Percentiles rank a stretch among this genome's conserved stretches.
phyloP scores from a whole-genome alignment of 64 coral and sea anemone genomes.

The Montipora capricornis region DNA sequence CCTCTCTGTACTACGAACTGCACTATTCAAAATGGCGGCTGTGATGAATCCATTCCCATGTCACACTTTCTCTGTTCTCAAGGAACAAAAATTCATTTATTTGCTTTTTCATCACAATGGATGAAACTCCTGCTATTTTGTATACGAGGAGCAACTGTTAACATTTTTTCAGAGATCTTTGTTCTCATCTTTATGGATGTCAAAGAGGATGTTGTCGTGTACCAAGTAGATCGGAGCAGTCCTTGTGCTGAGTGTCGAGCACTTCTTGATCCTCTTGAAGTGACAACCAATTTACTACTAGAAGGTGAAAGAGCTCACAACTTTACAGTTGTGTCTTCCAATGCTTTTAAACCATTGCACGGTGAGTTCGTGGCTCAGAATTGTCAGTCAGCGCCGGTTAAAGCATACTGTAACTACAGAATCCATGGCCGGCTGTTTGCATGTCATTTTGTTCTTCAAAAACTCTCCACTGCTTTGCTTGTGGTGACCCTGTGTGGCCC shows the following conservation, averaged over 20 bases:
- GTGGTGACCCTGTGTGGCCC: too few relatives aligned
- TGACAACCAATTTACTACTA: constrained; percentile 20
- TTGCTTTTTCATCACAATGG: constrained; percentile 5
- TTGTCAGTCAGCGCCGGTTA: too few relatives aligned
- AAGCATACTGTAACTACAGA: too few relatives aligned
- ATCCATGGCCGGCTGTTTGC: too few relatives aligned
- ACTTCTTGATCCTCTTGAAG: background rate
- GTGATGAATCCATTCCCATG: background rate
- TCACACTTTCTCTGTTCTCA: background rate
- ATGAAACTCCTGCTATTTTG: background rate
- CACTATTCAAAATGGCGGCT: constrained; percentile 27
- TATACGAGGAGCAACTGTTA: background rate
- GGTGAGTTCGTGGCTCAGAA: constrained; percentile 31
- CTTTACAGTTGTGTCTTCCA: background rate
- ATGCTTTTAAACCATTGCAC: constrained; percentile 63
- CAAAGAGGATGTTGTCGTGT: background rate
- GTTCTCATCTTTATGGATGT: constrained; percentile 10
- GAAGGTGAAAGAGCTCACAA: background rate
- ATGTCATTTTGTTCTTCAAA: too few relatives aligned
- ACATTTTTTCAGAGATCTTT: background rate
- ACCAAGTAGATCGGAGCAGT: constrained; percentile 4
- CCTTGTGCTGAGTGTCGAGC: background rate
- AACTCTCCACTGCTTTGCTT: too few relatives aligned
- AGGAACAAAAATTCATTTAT: background rate
- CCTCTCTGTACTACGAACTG: background rate